These are phyloP conservation scores for human (Homo sapiens) DNA, from an alignment of 2,113 vertebrate species.

Conservation along the genomic window DNA sequence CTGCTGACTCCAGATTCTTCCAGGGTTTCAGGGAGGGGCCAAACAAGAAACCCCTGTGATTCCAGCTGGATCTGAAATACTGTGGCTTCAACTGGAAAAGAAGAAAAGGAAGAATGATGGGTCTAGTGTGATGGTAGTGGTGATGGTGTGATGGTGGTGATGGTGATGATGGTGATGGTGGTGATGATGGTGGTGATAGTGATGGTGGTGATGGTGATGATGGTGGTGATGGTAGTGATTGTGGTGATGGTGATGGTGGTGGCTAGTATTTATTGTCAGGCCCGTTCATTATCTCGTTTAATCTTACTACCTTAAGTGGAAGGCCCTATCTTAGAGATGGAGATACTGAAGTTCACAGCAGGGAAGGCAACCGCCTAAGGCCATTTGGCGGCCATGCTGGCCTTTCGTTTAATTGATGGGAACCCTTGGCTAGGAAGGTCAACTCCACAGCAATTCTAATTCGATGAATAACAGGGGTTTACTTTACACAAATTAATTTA, in stretches of 20 bases:
- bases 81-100: not conserved
- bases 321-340: not conserved
- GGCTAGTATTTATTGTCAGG: not conserved
- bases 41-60: not conserved
- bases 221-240: accelerated
- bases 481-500: not conserved
- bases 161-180: accelerated
- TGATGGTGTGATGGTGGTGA: not conserved
- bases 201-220: accelerated
- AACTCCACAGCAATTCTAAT: not conserved
- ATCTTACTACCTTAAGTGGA: not conserved
- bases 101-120: not conserved
- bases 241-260: not conserved
- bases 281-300: not conserved
- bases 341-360: not conserved
- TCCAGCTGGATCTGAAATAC: not conserved
- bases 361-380: not conserved
- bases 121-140: accelerated
- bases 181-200: accelerated
- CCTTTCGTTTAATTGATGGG: not conserved
- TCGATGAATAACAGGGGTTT: not conserved
- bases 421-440: not conserved
- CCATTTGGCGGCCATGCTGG: not conserved
- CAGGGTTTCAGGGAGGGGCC: not conserved
- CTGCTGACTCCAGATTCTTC: not conserved